phyloP scores from a whole-genome alignment of 2,888 invertebrate genomes.

The Thysanoteuthis rhombus region DNA sequence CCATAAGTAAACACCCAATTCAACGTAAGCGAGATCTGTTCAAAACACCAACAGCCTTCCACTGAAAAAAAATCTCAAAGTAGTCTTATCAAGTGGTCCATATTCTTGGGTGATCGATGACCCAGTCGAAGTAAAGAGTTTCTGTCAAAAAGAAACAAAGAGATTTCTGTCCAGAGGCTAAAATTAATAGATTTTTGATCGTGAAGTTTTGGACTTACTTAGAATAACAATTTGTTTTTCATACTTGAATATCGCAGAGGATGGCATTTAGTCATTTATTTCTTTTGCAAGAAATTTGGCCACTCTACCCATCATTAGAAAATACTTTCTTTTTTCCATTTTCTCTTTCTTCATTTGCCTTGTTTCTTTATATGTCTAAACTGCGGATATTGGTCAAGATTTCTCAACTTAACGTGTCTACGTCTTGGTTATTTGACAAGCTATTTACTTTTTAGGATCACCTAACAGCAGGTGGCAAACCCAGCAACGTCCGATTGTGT shows the following conservation, averaged over 20 bases:
- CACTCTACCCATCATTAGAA: not conserved
- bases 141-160: not conserved
- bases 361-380: not conserved
- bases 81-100: not conserved
- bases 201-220: not conserved
- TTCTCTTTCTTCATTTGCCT: not conserved
- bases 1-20: not conserved
- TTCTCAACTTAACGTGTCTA: not conserved
- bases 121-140: not conserved
- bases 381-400: not conserved
- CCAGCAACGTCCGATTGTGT: not conserved
- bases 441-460: not conserved
- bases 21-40: not conserved
- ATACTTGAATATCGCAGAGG: not conserved
- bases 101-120: not conserved
- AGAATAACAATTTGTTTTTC: no score
- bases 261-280: not conserved
- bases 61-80: not conserved
- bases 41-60: not conserved
- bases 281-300: no score
- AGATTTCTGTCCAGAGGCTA: not conserved
- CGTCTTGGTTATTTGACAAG: not conserved
- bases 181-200: not conserved
- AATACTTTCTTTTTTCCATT: not conserved
- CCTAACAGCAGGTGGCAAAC: not conserved